Conservation (phyloP, 2,113 vertebrate genomes). For the Colossoma macropomum region DNA sequence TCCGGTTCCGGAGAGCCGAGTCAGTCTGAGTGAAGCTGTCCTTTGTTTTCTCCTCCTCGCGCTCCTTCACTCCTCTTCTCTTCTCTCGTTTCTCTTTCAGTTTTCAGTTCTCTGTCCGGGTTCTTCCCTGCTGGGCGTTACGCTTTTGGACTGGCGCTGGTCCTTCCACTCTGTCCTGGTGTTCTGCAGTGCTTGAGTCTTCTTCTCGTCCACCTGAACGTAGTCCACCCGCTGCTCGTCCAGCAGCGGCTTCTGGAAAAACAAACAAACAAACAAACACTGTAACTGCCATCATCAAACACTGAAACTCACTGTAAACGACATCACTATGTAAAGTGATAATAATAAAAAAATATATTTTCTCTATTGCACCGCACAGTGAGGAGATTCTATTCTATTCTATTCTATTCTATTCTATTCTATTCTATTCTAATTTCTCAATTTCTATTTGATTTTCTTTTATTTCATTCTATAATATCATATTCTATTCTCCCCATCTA, state of each 20-base stretch:
- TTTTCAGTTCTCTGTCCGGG: background rate
- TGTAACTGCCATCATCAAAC: too few species aligned
- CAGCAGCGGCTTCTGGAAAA: conserved; percentile 85
- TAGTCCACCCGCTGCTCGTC: conserved; percentile 95
- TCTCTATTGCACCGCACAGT: too few species aligned
- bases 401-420: background rate
- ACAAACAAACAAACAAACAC: conserved; percentile 21
- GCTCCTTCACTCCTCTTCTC: background rate
- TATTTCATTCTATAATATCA: background rate
- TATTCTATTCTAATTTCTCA: background rate
- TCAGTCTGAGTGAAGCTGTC: background rate
- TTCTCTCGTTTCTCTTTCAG: background rate
- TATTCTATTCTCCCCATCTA: background rate
- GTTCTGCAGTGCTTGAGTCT: conserved; percentile 95
- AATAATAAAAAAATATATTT: too few species aligned
- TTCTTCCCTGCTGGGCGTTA: conserved; percentile 64
- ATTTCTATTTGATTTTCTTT: background rate
- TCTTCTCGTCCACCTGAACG: conserved; percentile 94
- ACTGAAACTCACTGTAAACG: background rate
- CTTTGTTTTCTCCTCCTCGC: background rate
- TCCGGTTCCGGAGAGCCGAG: background rate
- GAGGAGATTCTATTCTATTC: background rate
- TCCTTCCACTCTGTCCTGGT: conserved; percentile 97
- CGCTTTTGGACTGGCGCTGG: conserved; percentile 89
- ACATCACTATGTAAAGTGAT: too few species aligned